These are phyloP conservation scores for Chloroceryle amazona DNA, from an alignment of 2,797 vertebrate genomes.

Conservation along the genomic window DNA sequence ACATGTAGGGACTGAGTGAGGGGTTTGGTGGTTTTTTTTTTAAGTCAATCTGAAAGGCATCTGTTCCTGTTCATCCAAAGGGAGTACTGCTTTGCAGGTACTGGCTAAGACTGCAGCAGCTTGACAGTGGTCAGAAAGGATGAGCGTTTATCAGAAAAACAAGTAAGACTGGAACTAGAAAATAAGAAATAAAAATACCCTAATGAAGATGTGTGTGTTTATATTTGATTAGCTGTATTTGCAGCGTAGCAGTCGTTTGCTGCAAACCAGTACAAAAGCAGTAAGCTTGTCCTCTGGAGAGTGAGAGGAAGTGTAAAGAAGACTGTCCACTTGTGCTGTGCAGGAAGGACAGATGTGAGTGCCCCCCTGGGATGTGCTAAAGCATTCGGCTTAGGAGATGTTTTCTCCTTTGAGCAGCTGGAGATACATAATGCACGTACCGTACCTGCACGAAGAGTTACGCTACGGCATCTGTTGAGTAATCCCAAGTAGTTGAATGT, in stretches of 20 bases:
- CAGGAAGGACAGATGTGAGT: not conserved
- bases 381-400: not conserved
- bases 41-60: not conserved
- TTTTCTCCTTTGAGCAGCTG: not conserved
- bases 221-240: not conserved
- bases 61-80: fast-evolving
- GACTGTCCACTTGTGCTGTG: not conserved
- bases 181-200: not conserved
- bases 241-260: not conserved
- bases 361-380: not conserved
- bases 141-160: not conserved
- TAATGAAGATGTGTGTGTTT: not conserved
- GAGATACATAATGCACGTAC: not conserved
- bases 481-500: not conserved
- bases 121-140: not conserved
- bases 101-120: not conserved
- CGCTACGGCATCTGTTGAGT: not conserved
- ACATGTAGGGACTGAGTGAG: not conserved
- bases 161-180: not conserved
- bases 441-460: not conserved
- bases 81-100: not conserved
- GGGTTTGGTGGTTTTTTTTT: not conserved
- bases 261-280: not conserved
- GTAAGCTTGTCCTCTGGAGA: not conserved
- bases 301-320: not conserved